A percentile compares a stretch with the other conserved stretches of the same genome.
These are phyloP conservation scores for Pogoniulus pusillus DNA, from an alignment of 2,797 vertebrate genomes.

Conservation along the genomic window DNA sequence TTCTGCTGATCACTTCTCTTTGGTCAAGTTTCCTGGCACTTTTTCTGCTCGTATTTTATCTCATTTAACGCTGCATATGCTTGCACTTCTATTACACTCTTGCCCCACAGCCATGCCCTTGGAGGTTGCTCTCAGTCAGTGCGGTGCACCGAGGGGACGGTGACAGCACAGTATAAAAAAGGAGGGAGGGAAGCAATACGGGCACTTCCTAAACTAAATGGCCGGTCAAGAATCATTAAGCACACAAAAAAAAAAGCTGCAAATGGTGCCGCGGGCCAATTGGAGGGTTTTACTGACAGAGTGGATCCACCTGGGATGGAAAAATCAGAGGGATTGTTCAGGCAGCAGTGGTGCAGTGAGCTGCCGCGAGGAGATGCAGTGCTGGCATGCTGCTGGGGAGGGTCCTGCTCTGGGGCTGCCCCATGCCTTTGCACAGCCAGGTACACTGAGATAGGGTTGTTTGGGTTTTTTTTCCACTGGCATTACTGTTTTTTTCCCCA, in stretches of 20 bases:
- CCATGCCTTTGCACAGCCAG: background rate
- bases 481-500: background rate
- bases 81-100: background rate
- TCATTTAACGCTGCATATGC: background rate
- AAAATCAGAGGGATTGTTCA: background rate
- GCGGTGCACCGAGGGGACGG: background rate
- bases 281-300: conserved; percentile 25
- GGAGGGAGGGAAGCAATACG: background rate
- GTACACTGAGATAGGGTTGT: background rate
- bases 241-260: background rate
- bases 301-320: conserved; percentile 48
- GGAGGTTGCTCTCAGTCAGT: conserved; percentile 50
- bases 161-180: conserved; percentile 21
- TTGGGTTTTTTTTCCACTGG: background rate
- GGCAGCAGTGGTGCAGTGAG: background rate
- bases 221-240: conserved; percentile 41
- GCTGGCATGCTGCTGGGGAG: background rate
- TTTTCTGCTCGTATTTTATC: conserved; percentile 36
- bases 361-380: conserved; percentile 1
- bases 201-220: conserved; percentile 40
- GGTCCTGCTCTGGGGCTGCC: background rate
- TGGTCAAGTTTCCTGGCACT: conserved; percentile 51
- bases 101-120: conserved; percentile 16
- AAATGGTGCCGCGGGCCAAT: background rate
- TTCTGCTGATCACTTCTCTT: conserved; percentile 44